Base-by-base conservation (phyloP, 2,888 invertebrate species). In the Furcula furcula region DNA sequence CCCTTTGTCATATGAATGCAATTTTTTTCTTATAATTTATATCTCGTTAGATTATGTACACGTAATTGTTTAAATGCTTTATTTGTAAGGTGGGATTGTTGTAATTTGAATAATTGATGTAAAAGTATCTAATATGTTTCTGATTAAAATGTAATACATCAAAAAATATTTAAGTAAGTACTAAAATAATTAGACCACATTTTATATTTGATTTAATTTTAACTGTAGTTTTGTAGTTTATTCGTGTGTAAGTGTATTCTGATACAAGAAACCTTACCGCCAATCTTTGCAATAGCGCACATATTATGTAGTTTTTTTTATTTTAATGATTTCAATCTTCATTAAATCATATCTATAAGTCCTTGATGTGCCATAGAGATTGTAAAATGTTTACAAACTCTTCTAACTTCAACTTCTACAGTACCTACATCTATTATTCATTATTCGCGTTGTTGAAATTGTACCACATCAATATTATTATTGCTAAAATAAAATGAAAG, bases 351-450 rank as follows among this genome's bases (percentile, higher is more conserved):
- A 13, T 9, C 3, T 7, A 22, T 41, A 48, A 58, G 56, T 61
- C 48, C 47, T 38, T 49, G 40, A 65, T 70, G 83, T 84, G 84
- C 84, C 84, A 84, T 84, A 74, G 72, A 63, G 50, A 53, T 39
- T 49, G 54, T 50, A 44, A 36, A 33, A 1, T 5, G 7, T 31
- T 40, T 31, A 37, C 55, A 30, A 23, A 39, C 48, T 39, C 44
- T 48, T 41, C 31, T 45, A 40, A 52, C n/a, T 42, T 28, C 7
- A 1, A 12, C 25, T 25, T 31, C 12, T 22, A 18, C 1, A n/a
- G n/a, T n/a, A n/a, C n/a, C 21, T 10, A 21, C 6, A 16, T 16
- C 6, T 16, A 16, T 4, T 16, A 16, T 3, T 3, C 16, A 4
- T 4, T 16, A 16, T 20, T 21, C 21, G 27, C 35, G 26, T 39